Percentiles rank a stretch among this genome's conserved stretches.
Evolutionary conservation across 2,113 vertebrate genomes (phyloP).

Genomic region (Tragelaphus scriptus): DNA sequence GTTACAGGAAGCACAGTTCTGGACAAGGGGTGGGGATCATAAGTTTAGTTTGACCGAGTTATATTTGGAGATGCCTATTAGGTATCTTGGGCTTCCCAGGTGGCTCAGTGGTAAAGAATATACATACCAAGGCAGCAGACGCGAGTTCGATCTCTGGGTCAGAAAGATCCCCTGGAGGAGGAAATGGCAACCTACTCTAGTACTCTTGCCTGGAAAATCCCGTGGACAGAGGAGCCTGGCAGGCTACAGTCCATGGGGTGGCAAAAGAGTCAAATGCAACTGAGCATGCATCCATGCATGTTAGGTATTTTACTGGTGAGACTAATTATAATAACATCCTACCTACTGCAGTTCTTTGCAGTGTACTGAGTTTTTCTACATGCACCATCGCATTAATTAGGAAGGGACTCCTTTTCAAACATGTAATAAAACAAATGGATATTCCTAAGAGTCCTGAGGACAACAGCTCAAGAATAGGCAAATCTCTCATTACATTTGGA

Average conservation of each 20-base stretch:
- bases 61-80: not conserved
- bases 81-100: not conserved
- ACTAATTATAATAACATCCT: not conserved
- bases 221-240: not conserved
- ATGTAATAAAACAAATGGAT: not conserved
- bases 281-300: not conserved
- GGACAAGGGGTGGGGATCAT: not conserved
- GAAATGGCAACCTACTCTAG: not conserved
- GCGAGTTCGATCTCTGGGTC: not conserved
- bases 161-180: not conserved
- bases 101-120: not conserved
- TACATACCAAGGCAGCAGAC: not conserved
- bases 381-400: not conserved
- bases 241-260: not conserved
- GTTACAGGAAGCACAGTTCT: not conserved
- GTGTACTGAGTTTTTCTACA: not conserved
- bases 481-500: not conserved
- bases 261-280: not conserved
- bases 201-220: not conserved
- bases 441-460: not conserved
- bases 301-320: not conserved
- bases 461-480: not conserved
- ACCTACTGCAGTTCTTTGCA: not conserved
- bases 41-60: not conserved
- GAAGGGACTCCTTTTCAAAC: not conserved